Percentiles rank a stretch among this genome's conserved stretches.
Evolutionary conservation across 30 jellyfish, hydroid and myxozoan species (phyloP).

Genomic region (Aurelia aurita): DNA sequence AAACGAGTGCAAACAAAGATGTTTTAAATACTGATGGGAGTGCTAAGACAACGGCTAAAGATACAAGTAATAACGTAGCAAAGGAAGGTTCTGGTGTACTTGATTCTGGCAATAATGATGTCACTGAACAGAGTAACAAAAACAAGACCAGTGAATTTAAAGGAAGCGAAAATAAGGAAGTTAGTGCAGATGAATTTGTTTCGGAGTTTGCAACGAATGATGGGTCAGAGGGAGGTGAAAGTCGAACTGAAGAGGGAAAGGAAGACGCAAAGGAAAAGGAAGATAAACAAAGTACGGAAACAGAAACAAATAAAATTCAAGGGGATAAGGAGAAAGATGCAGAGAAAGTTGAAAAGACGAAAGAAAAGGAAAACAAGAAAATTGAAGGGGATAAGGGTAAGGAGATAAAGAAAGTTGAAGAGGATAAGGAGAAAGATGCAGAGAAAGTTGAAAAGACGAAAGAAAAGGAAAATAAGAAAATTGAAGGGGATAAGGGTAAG

Average conservation of each 20-base stretch:
- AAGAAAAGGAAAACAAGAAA: not conserved
- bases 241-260: not conserved
- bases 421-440: constrained; percentile 3
- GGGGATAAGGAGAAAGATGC: constrained; percentile 4
- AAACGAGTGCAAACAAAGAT: not conserved
- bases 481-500: not conserved
- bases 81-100: no score
- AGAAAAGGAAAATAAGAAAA: not conserved
- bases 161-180: not conserved
- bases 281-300: not conserved
- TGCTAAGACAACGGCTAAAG: no score
- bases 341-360: not conserved
- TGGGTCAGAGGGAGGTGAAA: not conserved
- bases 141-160: not conserved
- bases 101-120: not conserved
- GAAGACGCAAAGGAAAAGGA: not conserved
- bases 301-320: not conserved
- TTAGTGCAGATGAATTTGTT: not conserved
- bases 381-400: not conserved
- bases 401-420: not conserved
- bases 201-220: constrained; percentile 10
- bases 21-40: not conserved
- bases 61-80: no score
- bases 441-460: not conserved
- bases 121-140: not conserved